These are phyloP conservation scores for Cololabis saira DNA, from an alignment of 2,113 vertebrate genomes.

Conservation along the genomic window DNA sequence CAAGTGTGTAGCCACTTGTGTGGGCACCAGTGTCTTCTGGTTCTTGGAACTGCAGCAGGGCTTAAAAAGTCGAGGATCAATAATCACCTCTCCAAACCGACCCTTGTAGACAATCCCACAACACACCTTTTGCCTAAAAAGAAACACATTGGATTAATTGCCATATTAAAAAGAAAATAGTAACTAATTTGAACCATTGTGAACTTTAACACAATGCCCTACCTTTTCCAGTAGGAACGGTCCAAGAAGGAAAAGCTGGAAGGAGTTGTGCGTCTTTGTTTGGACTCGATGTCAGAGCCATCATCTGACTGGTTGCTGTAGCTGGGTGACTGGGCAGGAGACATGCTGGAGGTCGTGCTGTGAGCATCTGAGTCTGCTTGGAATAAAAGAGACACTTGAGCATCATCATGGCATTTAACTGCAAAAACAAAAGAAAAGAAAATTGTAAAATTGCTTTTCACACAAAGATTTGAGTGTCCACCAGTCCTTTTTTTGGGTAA, in stretches of 20 bases:
- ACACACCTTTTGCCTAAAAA: conserved; percentile 83
- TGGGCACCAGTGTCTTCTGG: conserved; percentile 66
- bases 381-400: background rate
- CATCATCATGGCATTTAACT: too few relatives aligned
- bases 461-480: too few relatives aligned
- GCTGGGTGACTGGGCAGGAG: conserved; percentile 84
- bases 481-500: too few relatives aligned
- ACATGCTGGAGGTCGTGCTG: conserved; percentile 85
- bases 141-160: background rate
- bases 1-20: conserved; percentile 65
- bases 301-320: conserved; percentile 86
- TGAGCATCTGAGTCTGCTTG: conserved; percentile 83
- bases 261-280: conserved; percentile 76
- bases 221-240: conserved; percentile 86
- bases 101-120: conserved; percentile 87
- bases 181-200: background rate
- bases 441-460: too few relatives aligned
- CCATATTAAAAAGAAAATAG: background rate
- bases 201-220: background rate
- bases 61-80: conserved; percentile 85
- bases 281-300: conserved; percentile 83
- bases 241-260: conserved; percentile 84
- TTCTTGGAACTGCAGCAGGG: conserved; percentile 85
- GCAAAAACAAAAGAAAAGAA: too few relatives aligned
- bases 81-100: conserved; percentile 86